Percentiles rank a stretch among this genome's conserved stretches.
Evolutionary conservation across 2,113 vertebrate species (phyloP).

Genomic region (Athene noctua): DNA sequence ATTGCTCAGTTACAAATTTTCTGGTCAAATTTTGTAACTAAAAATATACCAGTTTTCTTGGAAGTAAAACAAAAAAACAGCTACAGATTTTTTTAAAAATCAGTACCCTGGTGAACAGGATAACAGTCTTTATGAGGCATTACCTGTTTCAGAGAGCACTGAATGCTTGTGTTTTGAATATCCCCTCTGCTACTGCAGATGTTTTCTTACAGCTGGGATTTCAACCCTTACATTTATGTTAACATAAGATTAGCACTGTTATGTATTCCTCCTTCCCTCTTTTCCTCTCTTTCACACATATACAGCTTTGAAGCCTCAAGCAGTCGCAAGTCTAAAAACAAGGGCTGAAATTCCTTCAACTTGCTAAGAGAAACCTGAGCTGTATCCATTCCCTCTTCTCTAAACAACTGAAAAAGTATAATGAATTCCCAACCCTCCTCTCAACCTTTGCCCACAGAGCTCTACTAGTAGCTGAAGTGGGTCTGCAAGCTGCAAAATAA

Average conservation of each 20-base stretch:
- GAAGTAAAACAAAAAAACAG: neutral
- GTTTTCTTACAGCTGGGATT: neutral
- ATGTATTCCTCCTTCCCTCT: neutral
- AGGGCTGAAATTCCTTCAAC: constrained; percentile 18
- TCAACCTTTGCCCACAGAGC: neutral
- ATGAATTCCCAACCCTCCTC: neutral
- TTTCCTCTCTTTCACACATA: neutral
- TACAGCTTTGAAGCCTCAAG: neutral
- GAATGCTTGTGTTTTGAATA: neutral
- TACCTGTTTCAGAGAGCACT: neutral
- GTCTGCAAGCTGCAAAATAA: neutral
- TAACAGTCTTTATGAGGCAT: neutral
- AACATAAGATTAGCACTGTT: neutral
- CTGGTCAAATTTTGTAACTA: neutral
- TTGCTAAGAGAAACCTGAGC: constrained; percentile 25
- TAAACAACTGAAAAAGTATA: constrained; percentile 33
- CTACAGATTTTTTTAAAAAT: neutral
- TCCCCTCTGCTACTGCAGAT: neutral
- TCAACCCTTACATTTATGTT: neutral
- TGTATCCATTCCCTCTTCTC: neutral
- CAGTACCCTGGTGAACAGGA: neutral
- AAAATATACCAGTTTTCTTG: neutral
- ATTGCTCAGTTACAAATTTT: neutral
- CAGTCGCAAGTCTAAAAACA: neutral
- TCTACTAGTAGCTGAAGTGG: neutral